These are phyloP conservation scores for Cydia amplana DNA, from an alignment of 1,140 invertebrate genomes.

Conservation along the genomic window DNA sequence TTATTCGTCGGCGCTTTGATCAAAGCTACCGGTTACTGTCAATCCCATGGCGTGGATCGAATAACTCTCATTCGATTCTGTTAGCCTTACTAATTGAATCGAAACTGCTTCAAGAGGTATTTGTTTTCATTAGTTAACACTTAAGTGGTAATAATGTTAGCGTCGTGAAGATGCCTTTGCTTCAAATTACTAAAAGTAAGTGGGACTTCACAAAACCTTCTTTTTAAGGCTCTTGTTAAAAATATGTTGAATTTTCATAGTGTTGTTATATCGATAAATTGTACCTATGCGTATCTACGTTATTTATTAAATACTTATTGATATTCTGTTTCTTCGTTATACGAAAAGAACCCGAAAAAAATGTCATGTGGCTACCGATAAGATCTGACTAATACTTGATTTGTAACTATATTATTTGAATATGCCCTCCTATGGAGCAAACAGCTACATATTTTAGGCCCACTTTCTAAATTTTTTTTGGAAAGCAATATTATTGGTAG, in stretches of 20 bases:
- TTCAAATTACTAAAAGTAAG: not conserved
- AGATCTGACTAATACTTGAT: slow-evolving; percentile 6
- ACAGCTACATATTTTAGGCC: not conserved
- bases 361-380: not conserved
- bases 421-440: slow-evolving; percentile 11
- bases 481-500: not conserved
- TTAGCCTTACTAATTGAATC: slow-evolving; percentile 50
- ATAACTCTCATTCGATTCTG: slow-evolving; percentile 45
- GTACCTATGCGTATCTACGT: too few species aligned
- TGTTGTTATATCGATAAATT: too few species aligned
- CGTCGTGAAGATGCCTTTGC: slow-evolving; percentile 6
- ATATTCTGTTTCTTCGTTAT: not conserved
- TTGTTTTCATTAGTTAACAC: slow-evolving; percentile 49
- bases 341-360: not conserved
- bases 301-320: slow-evolving; percentile 2
- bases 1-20: slow-evolving; percentile 43
- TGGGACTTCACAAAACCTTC: not conserved
- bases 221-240: not conserved
- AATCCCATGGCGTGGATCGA: slow-evolving; percentile 44
- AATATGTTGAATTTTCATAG: too few species aligned
- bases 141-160: slow-evolving; percentile 26
- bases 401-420: slow-evolving; percentile 16
- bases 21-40: slow-evolving; percentile 41
- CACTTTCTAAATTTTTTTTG: not conserved
- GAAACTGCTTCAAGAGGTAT: slow-evolving; percentile 46